Percentiles rank a stretch among this genome's conserved stretches.
Evolutionary conservation across 2,888 invertebrate genomes (phyloP).

Genomic region (Leptura quadrifasciata): DNA sequence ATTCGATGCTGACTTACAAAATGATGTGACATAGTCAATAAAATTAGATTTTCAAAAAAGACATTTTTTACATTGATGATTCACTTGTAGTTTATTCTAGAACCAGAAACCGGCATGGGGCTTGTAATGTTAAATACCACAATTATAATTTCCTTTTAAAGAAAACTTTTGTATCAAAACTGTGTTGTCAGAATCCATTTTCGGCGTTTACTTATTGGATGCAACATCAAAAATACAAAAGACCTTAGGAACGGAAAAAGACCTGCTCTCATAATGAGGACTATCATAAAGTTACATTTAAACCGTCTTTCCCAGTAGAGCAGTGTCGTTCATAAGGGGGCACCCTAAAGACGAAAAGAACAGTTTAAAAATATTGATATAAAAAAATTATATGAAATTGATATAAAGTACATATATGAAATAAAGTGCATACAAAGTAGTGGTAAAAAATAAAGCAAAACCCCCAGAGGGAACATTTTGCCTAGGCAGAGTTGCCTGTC

Average conservation of each 20-base stretch:
- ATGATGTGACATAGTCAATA: too few relatives aligned
- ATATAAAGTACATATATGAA: too few relatives aligned
- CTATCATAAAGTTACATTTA: not conserved
- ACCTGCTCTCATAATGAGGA: constrained; percentile 10
- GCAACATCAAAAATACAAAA: constrained; percentile 11
- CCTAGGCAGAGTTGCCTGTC: too few relatives aligned
- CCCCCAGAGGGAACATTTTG: too few relatives aligned
- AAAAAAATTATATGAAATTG: too few relatives aligned
- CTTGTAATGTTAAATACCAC: not conserved
- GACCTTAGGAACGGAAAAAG: not conserved
- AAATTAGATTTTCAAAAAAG: too few relatives aligned
- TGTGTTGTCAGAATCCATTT: constrained; percentile 6
- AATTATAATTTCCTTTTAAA: constrained; percentile 23
- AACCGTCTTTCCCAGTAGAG: not conserved
- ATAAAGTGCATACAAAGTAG: too few relatives aligned
- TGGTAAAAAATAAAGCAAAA: too few relatives aligned
- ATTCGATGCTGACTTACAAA: too few relatives aligned
- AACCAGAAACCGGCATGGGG: not conserved
- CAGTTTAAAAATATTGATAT: too few relatives aligned
- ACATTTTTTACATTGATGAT: too few relatives aligned
- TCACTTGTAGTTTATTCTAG: not conserved
- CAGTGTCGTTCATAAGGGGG: constrained; percentile 5
- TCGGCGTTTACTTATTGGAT: constrained; percentile 27
- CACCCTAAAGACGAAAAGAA: too few relatives aligned
- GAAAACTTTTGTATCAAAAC: not conserved